A percentile compares a stretch with the other conserved stretches of the same genome.
Evolutionary conservation across 2,113 vertebrate genomes (phyloP).

Genomic region (Bufo bufo): DNA sequence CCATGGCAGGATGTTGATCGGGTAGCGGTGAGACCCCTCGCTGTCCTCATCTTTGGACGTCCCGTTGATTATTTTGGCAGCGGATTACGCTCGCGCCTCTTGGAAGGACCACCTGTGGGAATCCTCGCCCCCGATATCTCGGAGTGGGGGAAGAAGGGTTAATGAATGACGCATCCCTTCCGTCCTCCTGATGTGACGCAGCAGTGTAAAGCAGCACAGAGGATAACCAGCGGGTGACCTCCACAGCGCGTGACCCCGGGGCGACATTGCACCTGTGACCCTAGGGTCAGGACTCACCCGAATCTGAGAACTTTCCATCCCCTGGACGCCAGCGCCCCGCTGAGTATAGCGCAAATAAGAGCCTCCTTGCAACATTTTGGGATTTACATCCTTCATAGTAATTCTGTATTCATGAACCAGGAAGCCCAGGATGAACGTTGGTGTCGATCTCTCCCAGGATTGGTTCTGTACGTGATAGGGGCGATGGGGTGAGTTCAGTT

Average conservation of each 20-base stretch:
- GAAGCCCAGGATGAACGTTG: neutral
- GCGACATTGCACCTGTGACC: neutral
- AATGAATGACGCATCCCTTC: constrained; percentile 3
- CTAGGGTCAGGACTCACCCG: neutral
- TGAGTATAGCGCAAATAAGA: too few species aligned
- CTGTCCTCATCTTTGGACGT: neutral
- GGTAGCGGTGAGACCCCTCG: neutral
- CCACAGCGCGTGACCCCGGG: neutral
- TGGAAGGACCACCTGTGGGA: constrained; percentile 37
- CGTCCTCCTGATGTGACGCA: neutral
- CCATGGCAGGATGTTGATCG: neutral
- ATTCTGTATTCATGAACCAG: neutral
- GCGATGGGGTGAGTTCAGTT: too few species aligned
- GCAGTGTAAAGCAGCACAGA: neutral
- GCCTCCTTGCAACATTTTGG: too few species aligned
- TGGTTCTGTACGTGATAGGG: too few species aligned
- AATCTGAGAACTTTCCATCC: neutral
- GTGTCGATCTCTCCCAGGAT: too few species aligned
- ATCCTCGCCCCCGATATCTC: neutral
- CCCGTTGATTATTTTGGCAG: constrained; percentile 32
- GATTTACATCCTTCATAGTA: neutral
- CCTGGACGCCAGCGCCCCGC: too few species aligned
- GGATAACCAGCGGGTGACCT: neutral
- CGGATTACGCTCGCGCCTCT: neutral
- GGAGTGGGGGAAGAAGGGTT: neutral